Evolutionary conservation across 1,140 invertebrate genomes (phyloP).

Genomic region (Neodiprion pinetum): DNA sequence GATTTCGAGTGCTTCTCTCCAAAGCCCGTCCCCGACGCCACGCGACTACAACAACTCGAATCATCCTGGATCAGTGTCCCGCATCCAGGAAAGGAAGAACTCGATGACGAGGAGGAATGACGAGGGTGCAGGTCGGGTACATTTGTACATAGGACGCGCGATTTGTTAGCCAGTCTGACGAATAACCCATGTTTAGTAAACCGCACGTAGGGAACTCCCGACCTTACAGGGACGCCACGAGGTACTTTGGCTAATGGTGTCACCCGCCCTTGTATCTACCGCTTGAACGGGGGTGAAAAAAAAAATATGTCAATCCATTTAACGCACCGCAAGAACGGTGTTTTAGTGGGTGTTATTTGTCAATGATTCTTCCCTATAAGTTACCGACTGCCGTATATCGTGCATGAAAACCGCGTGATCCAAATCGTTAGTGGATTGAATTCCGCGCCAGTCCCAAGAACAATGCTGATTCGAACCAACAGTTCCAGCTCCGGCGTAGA

Average conservation of each 20-base stretch:
- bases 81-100: background rate
- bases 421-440: background rate
- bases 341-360: no score
- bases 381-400: no score
- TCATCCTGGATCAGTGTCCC: background rate
- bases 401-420: background rate
- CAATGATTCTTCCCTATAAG: no score
- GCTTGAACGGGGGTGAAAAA: background rate
- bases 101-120: background rate
- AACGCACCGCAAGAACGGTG: no score
- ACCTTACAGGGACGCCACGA: background rate
- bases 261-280: background rate
- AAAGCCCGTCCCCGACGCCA: background rate
- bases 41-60: background rate
- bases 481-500: background rate
- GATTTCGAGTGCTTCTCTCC: slow-evolving; percentile 6
- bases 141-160: background rate
- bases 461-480: no score
- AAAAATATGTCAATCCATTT: background rate
- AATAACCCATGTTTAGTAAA: background rate
- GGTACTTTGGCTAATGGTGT: slow-evolving; percentile 1
- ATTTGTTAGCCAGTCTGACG: slow-evolving; percentile 1
- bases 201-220: background rate
- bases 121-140: background rate
- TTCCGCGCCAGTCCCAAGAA: background rate